Percentiles rank a stretch among this genome's conserved stretches.
phyloP scores from a whole-genome alignment of 2,113 vertebrate species.

The Chelonoidis abingdonii region DNA sequence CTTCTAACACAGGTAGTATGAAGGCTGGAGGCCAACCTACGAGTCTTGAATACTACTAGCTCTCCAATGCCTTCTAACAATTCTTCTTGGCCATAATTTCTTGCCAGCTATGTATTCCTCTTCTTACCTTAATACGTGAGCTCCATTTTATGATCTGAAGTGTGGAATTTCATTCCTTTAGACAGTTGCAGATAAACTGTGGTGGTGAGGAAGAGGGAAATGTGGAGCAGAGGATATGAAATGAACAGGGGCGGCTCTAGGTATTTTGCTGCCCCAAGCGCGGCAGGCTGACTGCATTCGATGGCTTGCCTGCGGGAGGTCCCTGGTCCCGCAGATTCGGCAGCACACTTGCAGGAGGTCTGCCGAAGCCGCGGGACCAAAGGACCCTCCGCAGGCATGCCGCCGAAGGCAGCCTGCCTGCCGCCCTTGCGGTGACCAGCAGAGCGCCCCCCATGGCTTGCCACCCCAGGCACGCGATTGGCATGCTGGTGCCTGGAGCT shows the following conservation, averaged over 20 bases:
- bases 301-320: too few species aligned
- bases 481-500: too few species aligned
- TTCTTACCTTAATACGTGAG: not conserved
- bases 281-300: too few species aligned
- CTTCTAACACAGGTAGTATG: not conserved
- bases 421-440: rapidly evolving
- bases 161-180: not conserved
- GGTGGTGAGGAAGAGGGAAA: not conserved
- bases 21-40: not conserved
- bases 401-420: too few species aligned
- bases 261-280: too few species aligned
- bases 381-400: too few species aligned
- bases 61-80: too few species aligned
- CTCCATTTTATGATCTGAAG: not conserved
- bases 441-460: too few species aligned
- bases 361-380: too few species aligned
- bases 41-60: not conserved
- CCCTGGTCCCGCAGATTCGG: too few species aligned
- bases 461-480: too few species aligned
- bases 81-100: not conserved
- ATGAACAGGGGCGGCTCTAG: not conserved
- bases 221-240: not conserved
- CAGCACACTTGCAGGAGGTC: too few species aligned
- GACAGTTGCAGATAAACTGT: not conserved
- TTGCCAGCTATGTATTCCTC: not conserved